Conservation (phyloP, 92 coral and sea anemone genomes). For the Diadumene lineata region DNA sequence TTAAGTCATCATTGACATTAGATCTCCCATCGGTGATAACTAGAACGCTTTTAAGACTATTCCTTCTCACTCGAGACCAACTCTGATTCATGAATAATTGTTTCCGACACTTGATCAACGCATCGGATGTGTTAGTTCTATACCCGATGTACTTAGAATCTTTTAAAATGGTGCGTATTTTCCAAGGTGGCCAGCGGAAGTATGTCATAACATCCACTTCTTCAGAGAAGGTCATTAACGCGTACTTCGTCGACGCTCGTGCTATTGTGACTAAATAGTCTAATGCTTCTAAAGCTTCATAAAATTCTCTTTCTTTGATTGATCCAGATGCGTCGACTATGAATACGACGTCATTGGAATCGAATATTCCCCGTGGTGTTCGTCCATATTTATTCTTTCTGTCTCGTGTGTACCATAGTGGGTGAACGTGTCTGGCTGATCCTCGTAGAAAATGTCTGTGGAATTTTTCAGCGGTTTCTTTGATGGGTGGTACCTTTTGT, state of each 20-base stretch:
- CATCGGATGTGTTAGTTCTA: slow-evolving; percentile 74
- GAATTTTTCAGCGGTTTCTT: slow-evolving; percentile 2
- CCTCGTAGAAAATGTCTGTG: background rate
- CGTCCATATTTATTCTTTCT: background rate
- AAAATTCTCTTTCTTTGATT: slow-evolving; percentile 46
- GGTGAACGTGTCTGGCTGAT: background rate
- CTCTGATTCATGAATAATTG: slow-evolving; percentile 32
- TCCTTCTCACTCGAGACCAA: slow-evolving; percentile 45
- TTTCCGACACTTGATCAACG: slow-evolving; percentile 51
- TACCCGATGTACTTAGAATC: slow-evolving; percentile 17
- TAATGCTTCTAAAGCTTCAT: slow-evolving; percentile 54
- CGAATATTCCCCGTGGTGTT: background rate
- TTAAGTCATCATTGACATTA: slow-evolving; percentile 49
- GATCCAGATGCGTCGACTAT: slow-evolving; percentile 71
- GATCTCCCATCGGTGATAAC: slow-evolving; percentile 83
- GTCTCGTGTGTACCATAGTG: slow-evolving; percentile 1
- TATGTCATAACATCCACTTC: slow-evolving; percentile 40
- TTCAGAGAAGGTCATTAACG: slow-evolving; percentile 48
- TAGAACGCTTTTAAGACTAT: slow-evolving; percentile 54
- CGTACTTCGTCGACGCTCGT: slow-evolving; percentile 47
- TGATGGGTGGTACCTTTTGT: background rate
- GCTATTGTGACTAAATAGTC: slow-evolving; percentile 46
- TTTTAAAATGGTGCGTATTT: slow-evolving; percentile 28
- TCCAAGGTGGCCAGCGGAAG: slow-evolving; percentile 32
- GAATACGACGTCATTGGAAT: slow-evolving; percentile 58